Conservation (phyloP, 2,888 invertebrate species). For the Halocaridina rubra region DNA sequence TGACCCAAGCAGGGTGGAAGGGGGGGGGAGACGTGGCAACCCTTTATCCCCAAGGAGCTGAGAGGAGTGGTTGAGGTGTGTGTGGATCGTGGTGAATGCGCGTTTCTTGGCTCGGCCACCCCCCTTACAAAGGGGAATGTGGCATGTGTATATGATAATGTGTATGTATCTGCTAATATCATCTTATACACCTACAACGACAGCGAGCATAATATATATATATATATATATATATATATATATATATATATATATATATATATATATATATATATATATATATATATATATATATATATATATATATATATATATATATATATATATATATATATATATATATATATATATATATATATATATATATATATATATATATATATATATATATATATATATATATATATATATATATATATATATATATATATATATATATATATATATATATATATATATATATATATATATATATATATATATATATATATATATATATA, state of each 20-base stretch:
- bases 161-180: no score
- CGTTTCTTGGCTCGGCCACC: no score
- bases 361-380: background rate
- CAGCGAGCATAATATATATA: no score
- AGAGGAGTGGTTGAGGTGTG: no score
- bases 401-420: background rate
- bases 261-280: background rate
- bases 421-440: background rate
- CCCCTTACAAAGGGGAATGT: no score
- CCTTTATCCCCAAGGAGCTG: no score
- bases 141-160: no score
- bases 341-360: background rate
- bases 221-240: background rate
- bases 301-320: background rate
- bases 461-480: background rate
- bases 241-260: background rate
- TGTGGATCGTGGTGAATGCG: no score
- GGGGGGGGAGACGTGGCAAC: no score
- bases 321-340: background rate
- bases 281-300: background rate
- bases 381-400: background rate
- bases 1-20: no score
- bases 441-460: background rate
- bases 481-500: background rate
- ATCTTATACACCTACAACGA: no score